phyloP scores from a whole-genome alignment of 2,888 invertebrate genomes.

The Drosophila monieri region DNA sequence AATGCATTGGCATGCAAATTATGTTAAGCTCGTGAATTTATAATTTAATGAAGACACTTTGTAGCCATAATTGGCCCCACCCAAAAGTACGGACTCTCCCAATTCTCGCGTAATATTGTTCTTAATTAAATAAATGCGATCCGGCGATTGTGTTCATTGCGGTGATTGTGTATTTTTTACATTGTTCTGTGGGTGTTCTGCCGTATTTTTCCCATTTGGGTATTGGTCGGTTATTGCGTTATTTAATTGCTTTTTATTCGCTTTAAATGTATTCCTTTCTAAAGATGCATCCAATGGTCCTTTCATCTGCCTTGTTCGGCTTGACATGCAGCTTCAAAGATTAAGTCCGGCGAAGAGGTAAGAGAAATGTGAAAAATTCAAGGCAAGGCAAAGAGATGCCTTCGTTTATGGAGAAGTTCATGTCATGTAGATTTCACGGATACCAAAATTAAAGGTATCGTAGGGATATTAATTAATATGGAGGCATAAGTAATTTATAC shows the following conservation, averaged over 20 bases:
- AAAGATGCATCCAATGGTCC: conserved; percentile 16
- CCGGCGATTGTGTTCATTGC: conserved; percentile 58
- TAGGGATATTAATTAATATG: neutral
- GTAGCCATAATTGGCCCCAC: conserved; percentile 72
- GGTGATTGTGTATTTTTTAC: conserved; percentile 51
- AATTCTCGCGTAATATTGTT: conserved; percentile 69
- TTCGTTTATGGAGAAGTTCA: conserved; percentile 11
- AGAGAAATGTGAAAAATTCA: conserved; percentile 2
- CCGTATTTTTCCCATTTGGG: conserved; percentile 24
- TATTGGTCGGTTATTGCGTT: conserved; percentile 26
- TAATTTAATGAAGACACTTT: conserved; percentile 80
- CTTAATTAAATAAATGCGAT: conserved; percentile 78
- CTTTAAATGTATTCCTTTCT: conserved; percentile 34
- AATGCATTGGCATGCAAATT: conserved; percentile 78
- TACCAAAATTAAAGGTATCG: neutral
- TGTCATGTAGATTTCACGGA: neutral
- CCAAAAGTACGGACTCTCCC: conserved; percentile 2
- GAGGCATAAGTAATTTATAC: neutral
- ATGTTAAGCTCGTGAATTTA: conserved; percentile 75
- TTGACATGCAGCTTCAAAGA: conserved; percentile 12
- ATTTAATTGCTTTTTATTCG: conserved; percentile 45
- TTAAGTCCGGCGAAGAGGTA: conserved; percentile 20
- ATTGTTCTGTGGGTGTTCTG: conserved; percentile 17
- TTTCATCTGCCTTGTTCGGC: conserved; percentile 11
- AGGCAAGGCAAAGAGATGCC: neutral